Conservation (phyloP, 2,888 invertebrate genomes). For the Ophion ellenae region DNA sequence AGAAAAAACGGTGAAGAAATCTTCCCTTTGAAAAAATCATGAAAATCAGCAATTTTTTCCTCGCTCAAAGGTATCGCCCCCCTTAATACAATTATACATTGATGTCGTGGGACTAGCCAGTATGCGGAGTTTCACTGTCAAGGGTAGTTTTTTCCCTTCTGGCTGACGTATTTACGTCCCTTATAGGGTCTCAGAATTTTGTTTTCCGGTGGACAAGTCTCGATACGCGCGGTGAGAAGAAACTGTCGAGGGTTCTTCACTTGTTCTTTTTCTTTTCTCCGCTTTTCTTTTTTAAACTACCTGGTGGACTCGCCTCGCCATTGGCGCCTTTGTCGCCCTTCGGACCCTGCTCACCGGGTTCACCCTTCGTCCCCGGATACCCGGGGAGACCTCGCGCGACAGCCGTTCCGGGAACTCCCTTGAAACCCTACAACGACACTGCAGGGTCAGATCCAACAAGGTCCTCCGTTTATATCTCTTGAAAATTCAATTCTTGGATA, state of each 20-base stretch:
- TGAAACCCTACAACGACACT: slow-evolving; percentile 85
- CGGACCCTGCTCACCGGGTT: slow-evolving; percentile 87
- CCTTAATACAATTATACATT: too few relatives aligned
- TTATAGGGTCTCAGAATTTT: slow-evolving; percentile 1
- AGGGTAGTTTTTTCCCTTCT: slow-evolving; percentile 21
- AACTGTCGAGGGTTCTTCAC: slow-evolving; percentile 46
- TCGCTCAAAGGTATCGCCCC: too few relatives aligned
- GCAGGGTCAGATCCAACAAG: slow-evolving; percentile 81
- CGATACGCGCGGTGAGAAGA: slow-evolving; percentile 44
- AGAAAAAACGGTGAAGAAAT: too few relatives aligned
- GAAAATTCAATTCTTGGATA: slow-evolving; percentile 62
- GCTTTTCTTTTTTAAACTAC: slow-evolving; percentile 75
- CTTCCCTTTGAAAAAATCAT: too few relatives aligned
- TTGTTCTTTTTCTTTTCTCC: slow-evolving; percentile 1
- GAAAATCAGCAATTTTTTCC: too few relatives aligned
- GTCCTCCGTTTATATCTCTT: slow-evolving; percentile 76
- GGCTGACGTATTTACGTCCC: slow-evolving; percentile 9
- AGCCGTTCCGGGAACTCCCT: slow-evolving; percentile 85
- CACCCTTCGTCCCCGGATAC: slow-evolving; percentile 85
- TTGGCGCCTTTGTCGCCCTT: slow-evolving; percentile 87
- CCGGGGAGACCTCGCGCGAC: slow-evolving; percentile 88
- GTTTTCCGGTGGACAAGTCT: slow-evolving; percentile 34
- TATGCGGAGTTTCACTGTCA: not conserved
- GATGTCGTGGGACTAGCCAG: slow-evolving; percentile 23
- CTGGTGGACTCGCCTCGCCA: slow-evolving; percentile 86